Evolutionary conservation across 2,113 vertebrate species (phyloP).

Genomic region (Microcebus griseorufus): DNA sequence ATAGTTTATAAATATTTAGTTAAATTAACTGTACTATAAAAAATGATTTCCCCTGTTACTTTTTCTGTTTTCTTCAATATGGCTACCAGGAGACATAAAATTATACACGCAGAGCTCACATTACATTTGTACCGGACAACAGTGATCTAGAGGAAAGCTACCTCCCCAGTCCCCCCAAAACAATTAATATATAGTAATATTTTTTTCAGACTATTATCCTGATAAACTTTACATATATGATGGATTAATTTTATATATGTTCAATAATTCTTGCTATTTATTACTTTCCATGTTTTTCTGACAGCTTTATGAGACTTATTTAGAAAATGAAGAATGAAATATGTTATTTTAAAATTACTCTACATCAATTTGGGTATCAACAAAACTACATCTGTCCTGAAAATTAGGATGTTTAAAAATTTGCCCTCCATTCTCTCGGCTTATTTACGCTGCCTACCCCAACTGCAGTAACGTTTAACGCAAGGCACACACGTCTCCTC

Average conservation of each 20-base stretch:
- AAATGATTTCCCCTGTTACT: neutral
- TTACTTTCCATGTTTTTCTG: neutral
- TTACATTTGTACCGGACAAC: neutral
- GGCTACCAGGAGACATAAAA: neutral
- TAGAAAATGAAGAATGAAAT: neutral
- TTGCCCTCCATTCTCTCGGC: fast-evolving
- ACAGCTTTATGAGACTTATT: no score
- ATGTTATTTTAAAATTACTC: neutral
- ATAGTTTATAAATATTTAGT: neutral
- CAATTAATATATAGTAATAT: neutral
- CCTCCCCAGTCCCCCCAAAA: neutral
- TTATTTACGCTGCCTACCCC: neutral
- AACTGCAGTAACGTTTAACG: neutral
- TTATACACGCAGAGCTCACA: neutral
- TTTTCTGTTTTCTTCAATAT: neutral
- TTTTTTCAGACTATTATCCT: neutral
- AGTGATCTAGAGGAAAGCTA: neutral
- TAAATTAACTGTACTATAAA: neutral
- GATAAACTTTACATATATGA: neutral
- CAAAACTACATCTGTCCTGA: neutral
- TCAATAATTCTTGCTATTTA: neutral
- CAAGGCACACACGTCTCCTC: no score
- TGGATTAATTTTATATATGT: neutral
- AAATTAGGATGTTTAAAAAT: neutral
- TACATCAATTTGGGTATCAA: neutral